Evolutionary conservation across 2,888 invertebrate species (phyloP), one percentile per base, ranked within the genome.

Genomic region (Marronus borbonicus): DNA sequence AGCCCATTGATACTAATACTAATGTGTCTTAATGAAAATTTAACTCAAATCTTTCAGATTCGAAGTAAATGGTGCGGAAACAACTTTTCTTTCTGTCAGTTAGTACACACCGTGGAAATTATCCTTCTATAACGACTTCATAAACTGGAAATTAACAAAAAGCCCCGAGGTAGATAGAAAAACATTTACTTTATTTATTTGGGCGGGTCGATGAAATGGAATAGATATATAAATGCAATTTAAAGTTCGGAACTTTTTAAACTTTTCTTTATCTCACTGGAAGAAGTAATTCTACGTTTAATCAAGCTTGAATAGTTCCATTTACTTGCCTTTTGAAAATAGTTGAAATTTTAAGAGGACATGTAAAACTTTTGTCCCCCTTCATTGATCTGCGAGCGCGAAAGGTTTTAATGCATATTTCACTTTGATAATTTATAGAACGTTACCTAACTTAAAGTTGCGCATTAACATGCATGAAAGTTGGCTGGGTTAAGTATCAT

Each of bases 261-360:
- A 68, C 39, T 76, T 76, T 64, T 69, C 55, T 60, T 62, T 76
- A 76, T 76, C 76, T 55, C 62, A 69, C 60, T 60, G 49, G 58
- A 17, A 69, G 20, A 69, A 76, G 68, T 31, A 69, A 68, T 68
- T 58, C 68, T 52, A 55, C 52, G 69, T 76, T 76, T 76, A 76
- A 68, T 76, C 68, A 68, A 68, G 65, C 68, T 17, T 49, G 68
- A 76, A 68, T 76, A 31, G 24, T 69, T 49, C 28, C 69, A 50
- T 69, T 69, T 50, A 28, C 69, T 69, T 64, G 8, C 36, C 17
- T n/a, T 36, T 64, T 2, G 31, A 66, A 44, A 44, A 39, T 39
- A 66, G 36, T 44, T 66, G 36, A 66, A 44, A n/a, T 39, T 66
- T 20, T 44, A 66, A 66, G 44, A 66, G 39, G 14, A 20, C 17